These are phyloP conservation scores for Calyptommatus sinebrachiatus DNA, from an alignment of 2,113 vertebrate genomes.

Conservation along the genomic window DNA sequence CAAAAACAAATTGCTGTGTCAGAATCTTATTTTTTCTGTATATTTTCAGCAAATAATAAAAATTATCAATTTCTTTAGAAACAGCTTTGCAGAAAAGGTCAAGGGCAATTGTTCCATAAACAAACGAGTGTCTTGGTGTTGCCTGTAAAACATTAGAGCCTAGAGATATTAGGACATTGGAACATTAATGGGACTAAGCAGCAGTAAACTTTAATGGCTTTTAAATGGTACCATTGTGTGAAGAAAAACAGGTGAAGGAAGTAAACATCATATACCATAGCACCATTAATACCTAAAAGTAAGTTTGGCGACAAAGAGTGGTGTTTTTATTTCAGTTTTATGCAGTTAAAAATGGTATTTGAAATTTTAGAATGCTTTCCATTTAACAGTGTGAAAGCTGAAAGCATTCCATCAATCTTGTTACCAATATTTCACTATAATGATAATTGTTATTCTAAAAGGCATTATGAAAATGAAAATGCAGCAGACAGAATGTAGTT, in stretches of 20 bases:
- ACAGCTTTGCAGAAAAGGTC: slow-evolving; percentile 32
- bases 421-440: slow-evolving; percentile 7
- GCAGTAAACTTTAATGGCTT: slow-evolving; percentile 31
- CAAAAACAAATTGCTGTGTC: background rate
- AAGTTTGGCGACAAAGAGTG: background rate
- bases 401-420: background rate
- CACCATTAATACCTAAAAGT: slow-evolving; percentile 9
- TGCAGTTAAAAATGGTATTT: background rate
- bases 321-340: slow-evolving; percentile 10
- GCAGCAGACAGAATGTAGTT: background rate
- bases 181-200: slow-evolving; percentile 16
- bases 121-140: slow-evolving; percentile 23
- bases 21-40: slow-evolving; percentile 15
- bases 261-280: background rate
- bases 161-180: background rate
- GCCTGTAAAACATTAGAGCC: slow-evolving; percentile 28
- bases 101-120: slow-evolving; percentile 22
- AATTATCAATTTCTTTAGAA: slow-evolving; percentile 34
- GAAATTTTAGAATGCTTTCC: background rate
- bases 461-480: background rate
- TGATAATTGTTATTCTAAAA: background rate
- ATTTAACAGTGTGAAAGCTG: background rate
- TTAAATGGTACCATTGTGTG: slow-evolving; percentile 11
- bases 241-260: background rate
- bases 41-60: slow-evolving; percentile 28